Evolutionary conservation across 2,113 vertebrate genomes (phyloP).

Genomic region (Chauna torquata): DNA sequence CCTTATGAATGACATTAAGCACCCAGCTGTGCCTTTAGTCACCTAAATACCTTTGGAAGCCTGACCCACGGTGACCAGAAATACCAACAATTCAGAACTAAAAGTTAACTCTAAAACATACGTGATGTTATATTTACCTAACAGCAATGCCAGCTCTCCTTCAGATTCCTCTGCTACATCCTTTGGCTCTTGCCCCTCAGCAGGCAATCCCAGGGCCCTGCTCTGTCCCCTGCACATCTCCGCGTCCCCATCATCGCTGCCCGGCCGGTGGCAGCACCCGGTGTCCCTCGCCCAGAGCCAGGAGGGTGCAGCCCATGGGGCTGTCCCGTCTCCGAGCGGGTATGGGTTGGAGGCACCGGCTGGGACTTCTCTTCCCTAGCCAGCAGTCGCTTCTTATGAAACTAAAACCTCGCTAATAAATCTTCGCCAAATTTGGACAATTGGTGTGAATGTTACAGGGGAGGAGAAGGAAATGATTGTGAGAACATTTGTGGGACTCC

Average conservation of each 20-base stretch:
- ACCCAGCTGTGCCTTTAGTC: background rate
- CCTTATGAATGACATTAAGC: background rate
- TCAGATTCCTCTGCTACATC: background rate
- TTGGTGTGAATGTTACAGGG: background rate
- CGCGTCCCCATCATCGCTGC: background rate
- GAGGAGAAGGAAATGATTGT: background rate
- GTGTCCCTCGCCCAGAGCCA: background rate
- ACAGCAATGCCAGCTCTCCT: background rate
- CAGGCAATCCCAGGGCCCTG: background rate
- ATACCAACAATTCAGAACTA: background rate
- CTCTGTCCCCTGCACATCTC: background rate
- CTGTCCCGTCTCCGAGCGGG: fast-evolving
- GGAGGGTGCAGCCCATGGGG: background rate
- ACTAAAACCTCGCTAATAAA: background rate
- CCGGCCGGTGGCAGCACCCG: too few relatives aligned
- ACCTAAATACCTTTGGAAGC: background rate
- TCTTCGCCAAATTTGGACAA: background rate
- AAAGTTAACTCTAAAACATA: background rate
- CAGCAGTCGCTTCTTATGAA: background rate
- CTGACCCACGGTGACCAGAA: background rate
- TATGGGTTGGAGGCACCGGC: background rate
- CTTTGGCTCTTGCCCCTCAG: background rate
- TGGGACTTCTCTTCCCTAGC: background rate
- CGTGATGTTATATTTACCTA: background rate
- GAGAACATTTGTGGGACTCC: background rate